Percentiles rank a stretch among this genome's conserved stretches.
These are phyloP conservation scores for Notothenia rossii DNA, from an alignment of 2,113 vertebrate genomes.

Conservation along the genomic window DNA sequence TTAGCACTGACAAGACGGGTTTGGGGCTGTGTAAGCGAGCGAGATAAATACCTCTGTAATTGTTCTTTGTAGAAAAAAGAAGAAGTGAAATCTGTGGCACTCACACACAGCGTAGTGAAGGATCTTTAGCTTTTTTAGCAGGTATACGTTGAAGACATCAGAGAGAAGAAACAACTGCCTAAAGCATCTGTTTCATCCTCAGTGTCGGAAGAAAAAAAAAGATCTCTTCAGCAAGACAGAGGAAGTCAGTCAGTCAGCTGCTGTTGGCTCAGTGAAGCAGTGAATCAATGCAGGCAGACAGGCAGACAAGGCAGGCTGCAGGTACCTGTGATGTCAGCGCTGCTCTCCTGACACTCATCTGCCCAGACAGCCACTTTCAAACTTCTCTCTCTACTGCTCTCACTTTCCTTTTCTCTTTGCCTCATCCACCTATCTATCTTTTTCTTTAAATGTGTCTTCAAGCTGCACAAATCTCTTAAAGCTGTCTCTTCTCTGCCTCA, in stretches of 20 bases:
- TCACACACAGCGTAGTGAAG: slow-evolving; percentile 10
- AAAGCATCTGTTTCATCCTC: slow-evolving; percentile 33
- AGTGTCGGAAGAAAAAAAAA: background rate
- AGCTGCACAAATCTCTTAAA: slow-evolving; percentile 36
- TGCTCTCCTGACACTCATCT: slow-evolving; percentile 66
- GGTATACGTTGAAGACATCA: slow-evolving; percentile 30
- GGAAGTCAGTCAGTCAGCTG: slow-evolving; percentile 22
- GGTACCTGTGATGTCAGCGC: slow-evolving; percentile 69
- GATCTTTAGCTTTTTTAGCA: slow-evolving; percentile 27
- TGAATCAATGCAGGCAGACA: slow-evolving; percentile 64
- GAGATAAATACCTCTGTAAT: slow-evolving; percentile 55
- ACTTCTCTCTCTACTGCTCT: slow-evolving; percentile 39
- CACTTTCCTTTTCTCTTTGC: slow-evolving; percentile 12
- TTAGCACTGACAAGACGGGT: slow-evolving; percentile 71
- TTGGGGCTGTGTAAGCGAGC: slow-evolving; percentile 47
- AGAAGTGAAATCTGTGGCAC: slow-evolving; percentile 21
- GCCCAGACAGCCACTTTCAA: slow-evolving; percentile 61
- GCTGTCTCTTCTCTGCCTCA: slow-evolving; percentile 33
- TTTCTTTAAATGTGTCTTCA: slow-evolving; percentile 24
- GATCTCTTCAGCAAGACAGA: slow-evolving; percentile 22
- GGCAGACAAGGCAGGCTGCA: slow-evolving; percentile 59
- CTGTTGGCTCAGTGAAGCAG: slow-evolving; percentile 59
- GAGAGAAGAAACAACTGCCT: slow-evolving; percentile 32
- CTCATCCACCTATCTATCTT: slow-evolving; percentile 9
- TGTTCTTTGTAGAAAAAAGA: slow-evolving; percentile 19